phyloP scores from a whole-genome alignment of 2,888 invertebrate genomes.

The Augochlorella aurata region DNA sequence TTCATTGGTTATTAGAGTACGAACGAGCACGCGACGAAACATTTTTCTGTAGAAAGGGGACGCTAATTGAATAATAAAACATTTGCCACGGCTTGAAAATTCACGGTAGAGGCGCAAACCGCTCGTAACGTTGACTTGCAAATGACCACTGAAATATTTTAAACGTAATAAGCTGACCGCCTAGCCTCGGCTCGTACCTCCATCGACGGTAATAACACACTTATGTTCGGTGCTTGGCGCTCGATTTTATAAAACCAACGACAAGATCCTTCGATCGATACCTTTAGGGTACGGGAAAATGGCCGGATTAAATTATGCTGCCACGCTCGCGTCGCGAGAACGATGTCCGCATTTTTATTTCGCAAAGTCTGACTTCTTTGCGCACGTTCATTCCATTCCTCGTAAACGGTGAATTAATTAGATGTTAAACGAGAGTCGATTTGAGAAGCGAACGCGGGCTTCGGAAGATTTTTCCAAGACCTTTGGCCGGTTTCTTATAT shows the following conservation, averaged over 20 bases:
- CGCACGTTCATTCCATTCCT: no score
- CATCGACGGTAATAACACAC: conserved; percentile 35
- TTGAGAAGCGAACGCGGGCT: background rate
- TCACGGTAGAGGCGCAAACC: background rate
- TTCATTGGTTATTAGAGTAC: background rate
- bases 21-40: background rate
- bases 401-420: no score
- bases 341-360: background rate
- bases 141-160: conserved; percentile 42
- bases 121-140: conserved; percentile 24
- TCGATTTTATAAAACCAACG: conserved; percentile 34
- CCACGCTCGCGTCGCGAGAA: background rate
- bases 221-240: conserved; percentile 16
- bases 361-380: background rate
- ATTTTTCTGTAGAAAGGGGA: background rate
- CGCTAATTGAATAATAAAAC: conserved; percentile 5
- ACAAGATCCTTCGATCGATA: conserved; percentile 26
- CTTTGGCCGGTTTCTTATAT: background rate
- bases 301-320: background rate
- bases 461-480: background rate
- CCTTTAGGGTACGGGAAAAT: conserved; percentile 23
- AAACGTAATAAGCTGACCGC: conserved; percentile 36
- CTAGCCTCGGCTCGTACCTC: conserved; percentile 5
- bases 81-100: conserved; percentile 16
- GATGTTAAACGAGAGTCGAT: no score